Evolutionary conservation across 30 jellyfish, hydroid and myxozoan genomes (phyloP).

Genomic region (Hydra vulgaris): DNA sequence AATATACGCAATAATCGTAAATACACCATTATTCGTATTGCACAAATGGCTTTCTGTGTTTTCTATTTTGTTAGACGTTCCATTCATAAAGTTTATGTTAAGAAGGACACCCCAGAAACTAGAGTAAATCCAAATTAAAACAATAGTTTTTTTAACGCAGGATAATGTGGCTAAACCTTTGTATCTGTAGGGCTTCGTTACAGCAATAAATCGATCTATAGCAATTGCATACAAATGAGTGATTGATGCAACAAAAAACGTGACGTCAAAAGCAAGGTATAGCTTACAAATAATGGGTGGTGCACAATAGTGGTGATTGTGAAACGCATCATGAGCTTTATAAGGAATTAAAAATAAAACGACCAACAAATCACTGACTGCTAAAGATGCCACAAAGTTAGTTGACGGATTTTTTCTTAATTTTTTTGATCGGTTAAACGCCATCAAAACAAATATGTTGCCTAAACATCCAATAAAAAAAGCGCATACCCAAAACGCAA

Average conservation of each 20-base stretch:
- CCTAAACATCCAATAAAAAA: constrained; percentile 46
- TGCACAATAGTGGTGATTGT: constrained; percentile 60
- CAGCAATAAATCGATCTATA: constrained; percentile 61
- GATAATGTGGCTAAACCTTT: constrained; percentile 28
- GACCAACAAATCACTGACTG: constrained; percentile 54
- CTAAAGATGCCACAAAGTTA: constrained; percentile 31
- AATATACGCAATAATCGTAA: constrained; percentile 12
- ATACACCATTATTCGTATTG: not conserved
- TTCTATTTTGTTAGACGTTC: constrained; percentile 22
- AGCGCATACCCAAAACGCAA: constrained; percentile 38
- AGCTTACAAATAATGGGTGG: constrained; percentile 35
- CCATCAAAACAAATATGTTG: constrained; percentile 32
- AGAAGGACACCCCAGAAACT: constrained; percentile 31
- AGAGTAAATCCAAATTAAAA: constrained; percentile 40
- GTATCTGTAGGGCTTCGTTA: constrained; percentile 56
- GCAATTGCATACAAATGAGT: constrained; percentile 63
- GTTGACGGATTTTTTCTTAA: constrained; percentile 45
- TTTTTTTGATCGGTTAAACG: constrained; percentile 32
- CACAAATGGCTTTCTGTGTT: constrained; percentile 3
- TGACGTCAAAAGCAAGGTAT: constrained; percentile 42
- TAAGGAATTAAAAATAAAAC: constrained; percentile 40
- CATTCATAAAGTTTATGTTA: constrained; percentile 24
- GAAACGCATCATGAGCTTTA: constrained; percentile 33
- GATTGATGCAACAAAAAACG: constrained; percentile 49
- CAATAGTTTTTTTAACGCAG: constrained; percentile 31